Base-by-base conservation (phyloP, 1,140 invertebrate species). In the Cryptotermes secundus region DNA sequence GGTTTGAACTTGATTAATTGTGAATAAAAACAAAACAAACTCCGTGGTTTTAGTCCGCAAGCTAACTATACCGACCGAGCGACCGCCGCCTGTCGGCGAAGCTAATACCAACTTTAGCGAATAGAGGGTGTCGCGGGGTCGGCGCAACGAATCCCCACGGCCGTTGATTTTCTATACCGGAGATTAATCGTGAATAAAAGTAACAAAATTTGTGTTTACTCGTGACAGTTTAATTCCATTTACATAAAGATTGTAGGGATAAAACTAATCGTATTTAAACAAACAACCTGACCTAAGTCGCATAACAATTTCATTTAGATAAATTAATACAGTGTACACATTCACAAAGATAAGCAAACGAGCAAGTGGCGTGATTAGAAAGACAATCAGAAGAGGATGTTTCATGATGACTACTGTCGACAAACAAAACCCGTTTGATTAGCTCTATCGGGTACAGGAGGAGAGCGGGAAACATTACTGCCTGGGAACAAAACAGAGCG, bases 301-400 rank as follows among this genome's bases (percentile, higher is more conserved):
- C 31, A 31, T 72, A 72, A 72, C 59, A n/a, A 72, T 72, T 72
- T 72, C 59, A 72, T 72, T 72, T 72, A 72, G 26, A 72, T 72
- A 72, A 72, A 72, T 26, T 72, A 72, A 72, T 49, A 19, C 16
- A 19, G 45, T 19, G 45, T 49, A 49, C 45, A 49, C 45, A 72
- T 31, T 31, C n/a, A 72, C 59, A n/a, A 1, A n/a, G 59, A 31
- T n/a, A 72, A 72, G 59, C 59, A 72, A 72, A 72, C 31, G 59
- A 72, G 59, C 59, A n/a, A 72, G 59, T 31, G 59, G 9, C 26
- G 9, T 72, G 59, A 72, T 72, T 72, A 72, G 59, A 72, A 72
- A 72, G 59, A 72, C 59, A 72, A 72, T 72, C 59, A 72, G 59
- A 72, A 72, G 59, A 72, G 59, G n/a, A 72, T 72, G 59, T 31